phyloP scores from a whole-genome alignment of 2,113 vertebrate species.

The Ochotona curzoniae region DNA sequence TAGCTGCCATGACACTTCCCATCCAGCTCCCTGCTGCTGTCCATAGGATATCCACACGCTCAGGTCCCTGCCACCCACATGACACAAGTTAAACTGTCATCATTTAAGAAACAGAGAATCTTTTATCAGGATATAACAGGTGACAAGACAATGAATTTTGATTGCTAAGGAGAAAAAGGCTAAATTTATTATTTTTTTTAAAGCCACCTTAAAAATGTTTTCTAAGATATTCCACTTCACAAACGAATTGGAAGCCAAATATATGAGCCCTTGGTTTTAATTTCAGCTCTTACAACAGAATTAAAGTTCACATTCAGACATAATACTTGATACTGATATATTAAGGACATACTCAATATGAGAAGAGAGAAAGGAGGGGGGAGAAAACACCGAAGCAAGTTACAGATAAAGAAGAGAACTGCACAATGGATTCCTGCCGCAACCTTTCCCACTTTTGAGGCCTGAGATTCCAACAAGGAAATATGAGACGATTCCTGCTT shows the following conservation, averaged over 20 bases:
- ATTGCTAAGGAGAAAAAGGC: not conserved
- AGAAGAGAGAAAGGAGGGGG: not conserved
- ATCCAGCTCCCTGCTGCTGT: too few relatives aligned
- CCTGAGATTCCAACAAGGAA: not conserved
- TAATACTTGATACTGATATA: constrained; percentile 20
- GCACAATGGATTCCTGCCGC: not conserved
- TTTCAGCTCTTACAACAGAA: constrained; percentile 10
- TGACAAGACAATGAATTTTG: not conserved
- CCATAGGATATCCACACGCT: too few relatives aligned
- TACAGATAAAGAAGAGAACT: not conserved
- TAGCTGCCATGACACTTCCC: too few relatives aligned
- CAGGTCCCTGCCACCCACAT: too few relatives aligned
- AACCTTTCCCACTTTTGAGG: constrained; percentile 28
- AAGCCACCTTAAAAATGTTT: not conserved
- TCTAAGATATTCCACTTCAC: not conserved
- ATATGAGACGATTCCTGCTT: not conserved
- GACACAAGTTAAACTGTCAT: not conserved
- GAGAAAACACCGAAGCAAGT: constrained; percentile 44
- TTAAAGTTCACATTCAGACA: not conserved
- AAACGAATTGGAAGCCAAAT: constrained; percentile 47
- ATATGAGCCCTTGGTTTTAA: not conserved
- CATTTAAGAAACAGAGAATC: not conserved
- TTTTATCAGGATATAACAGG: constrained; percentile 28
- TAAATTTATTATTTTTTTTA: not conserved
- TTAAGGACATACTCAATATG: constrained; percentile 23